Conservation (phyloP, 2,113 vertebrate genomes). For the Pitta sordida region DNA sequence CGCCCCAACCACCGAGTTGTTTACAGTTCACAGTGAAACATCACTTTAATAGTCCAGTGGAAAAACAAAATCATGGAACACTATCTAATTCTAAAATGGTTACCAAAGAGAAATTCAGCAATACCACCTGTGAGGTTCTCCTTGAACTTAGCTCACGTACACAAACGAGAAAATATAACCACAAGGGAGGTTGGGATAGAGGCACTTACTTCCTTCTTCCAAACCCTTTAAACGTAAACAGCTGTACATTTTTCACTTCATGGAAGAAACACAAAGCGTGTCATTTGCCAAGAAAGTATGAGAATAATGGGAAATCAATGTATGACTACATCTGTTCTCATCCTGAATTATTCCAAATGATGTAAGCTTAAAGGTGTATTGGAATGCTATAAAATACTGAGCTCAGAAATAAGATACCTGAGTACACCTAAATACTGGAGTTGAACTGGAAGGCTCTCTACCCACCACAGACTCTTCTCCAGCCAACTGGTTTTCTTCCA, state of each 20-base stretch:
- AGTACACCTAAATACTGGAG: neutral
- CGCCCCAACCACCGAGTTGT: neutral
- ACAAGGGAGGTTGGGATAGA: neutral
- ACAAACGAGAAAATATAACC: neutral
- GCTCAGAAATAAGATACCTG: neutral
- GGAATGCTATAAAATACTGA: neutral
- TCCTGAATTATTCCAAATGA: slow-evolving; percentile 13
- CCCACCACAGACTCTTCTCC: neutral
- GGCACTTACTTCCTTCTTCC: neutral
- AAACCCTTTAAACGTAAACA: slow-evolving; percentile 5
- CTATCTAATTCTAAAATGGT: neutral
- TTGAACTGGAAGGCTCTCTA: neutral
- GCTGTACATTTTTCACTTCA: slow-evolving; percentile 1
- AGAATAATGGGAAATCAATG: slow-evolving; percentile 46
- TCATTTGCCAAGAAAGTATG: neutral
- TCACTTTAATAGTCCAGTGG: neutral
- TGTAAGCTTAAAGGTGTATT: neutral
- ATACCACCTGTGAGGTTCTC: neutral
- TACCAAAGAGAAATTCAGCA: neutral
- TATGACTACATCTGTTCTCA: slow-evolving; percentile 25
- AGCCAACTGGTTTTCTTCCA: neutral
- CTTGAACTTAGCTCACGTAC: neutral
- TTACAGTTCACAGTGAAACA: neutral
- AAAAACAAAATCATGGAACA: neutral
- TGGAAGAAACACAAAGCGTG: neutral